Evolutionary conservation across 2,797 vertebrate genomes (phyloP), one percentile per base, ranked within the genome.

Genomic region (Microcaecilia unicolor): DNA sequence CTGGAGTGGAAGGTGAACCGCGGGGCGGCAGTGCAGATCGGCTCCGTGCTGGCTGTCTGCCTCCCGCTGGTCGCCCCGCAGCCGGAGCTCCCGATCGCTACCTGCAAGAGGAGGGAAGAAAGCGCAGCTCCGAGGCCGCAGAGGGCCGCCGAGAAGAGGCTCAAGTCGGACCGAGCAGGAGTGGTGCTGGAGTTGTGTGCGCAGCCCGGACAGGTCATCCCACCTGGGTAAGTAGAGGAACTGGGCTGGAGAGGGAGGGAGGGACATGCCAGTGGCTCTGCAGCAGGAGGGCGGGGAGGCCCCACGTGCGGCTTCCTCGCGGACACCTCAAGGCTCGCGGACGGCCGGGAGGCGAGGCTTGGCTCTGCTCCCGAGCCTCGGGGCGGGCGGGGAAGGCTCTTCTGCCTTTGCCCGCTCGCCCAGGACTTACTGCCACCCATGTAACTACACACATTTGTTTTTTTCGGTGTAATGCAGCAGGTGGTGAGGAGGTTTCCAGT

Each of bases 1-100:
- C 58, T 93, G 5, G 90, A 96, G 63, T 97, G 92, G 92, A 92
- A 83, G 70, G 91, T 97, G 44, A 85, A 88, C 34, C 66, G 83
- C 2, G 92, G 93, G n/a, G 51, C 80, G 23, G 68, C 85, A 0
- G 86, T 95, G 8, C 92, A 92, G 41, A 84, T 93, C 50, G 92
- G 93, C 48, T 90, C 92, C 1, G 88, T 97, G 60, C 51, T 96
- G 18, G 92, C 92, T 1, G 59, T 93, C 5, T 86, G 87, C n/a
- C 73, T 72, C 2, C 74, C 79, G 3, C 10, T 58, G 18, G 37
- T 82, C 15, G 21, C 54, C 1, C 41, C 25, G 11, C 78, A 75
- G 21, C 58, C 41, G 30, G 17, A 41, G n/a, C 25, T 41, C 12
- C 37, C 18, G 4, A 44, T 11, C 6, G 30, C 29, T 28, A 23